phyloP scores from a whole-genome alignment of 2,797 vertebrate species.

The Poecile montanus region DNA sequence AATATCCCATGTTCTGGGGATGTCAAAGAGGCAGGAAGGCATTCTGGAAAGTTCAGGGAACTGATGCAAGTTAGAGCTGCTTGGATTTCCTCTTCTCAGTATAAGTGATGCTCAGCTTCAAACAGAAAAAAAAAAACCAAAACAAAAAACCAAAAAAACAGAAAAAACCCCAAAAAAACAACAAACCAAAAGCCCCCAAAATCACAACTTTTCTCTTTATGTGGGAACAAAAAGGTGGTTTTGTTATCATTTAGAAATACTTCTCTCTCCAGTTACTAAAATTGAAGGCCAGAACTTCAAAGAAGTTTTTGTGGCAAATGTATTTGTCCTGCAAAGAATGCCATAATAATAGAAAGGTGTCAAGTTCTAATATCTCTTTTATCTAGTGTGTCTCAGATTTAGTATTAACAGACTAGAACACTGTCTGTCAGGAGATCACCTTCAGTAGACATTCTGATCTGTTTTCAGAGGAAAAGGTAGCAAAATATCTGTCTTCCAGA shows the following conservation, averaged over 20 bases:
- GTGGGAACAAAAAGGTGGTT: not conserved
- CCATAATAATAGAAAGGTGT: not conserved
- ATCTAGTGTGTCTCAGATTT: not conserved
- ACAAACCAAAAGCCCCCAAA: not conserved
- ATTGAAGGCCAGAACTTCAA: not conserved
- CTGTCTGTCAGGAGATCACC: not conserved
- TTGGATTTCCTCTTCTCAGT: not conserved
- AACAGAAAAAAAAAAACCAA: not conserved
- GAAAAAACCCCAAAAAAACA: no score
- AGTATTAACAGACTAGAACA: not conserved
- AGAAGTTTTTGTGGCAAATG: not conserved
- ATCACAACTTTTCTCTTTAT: not conserved
- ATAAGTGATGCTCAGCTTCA: not conserved
- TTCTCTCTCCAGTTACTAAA: not conserved
- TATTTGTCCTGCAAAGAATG: not conserved
- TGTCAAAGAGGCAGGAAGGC: not conserved
- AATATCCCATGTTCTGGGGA: not conserved
- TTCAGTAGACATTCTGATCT: not conserved
- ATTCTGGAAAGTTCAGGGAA: not conserved
- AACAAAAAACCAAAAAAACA: no score
- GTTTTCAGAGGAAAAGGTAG: not conserved
- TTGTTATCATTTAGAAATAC: not conserved
- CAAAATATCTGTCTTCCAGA: not conserved
- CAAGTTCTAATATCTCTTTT: not conserved
- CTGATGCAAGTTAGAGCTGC: not conserved